Percentiles rank a stretch among this genome's conserved stretches.
phyloP scores from a whole-genome alignment of 2,797 vertebrate species.

The Semotilus atromaculatus region DNA sequence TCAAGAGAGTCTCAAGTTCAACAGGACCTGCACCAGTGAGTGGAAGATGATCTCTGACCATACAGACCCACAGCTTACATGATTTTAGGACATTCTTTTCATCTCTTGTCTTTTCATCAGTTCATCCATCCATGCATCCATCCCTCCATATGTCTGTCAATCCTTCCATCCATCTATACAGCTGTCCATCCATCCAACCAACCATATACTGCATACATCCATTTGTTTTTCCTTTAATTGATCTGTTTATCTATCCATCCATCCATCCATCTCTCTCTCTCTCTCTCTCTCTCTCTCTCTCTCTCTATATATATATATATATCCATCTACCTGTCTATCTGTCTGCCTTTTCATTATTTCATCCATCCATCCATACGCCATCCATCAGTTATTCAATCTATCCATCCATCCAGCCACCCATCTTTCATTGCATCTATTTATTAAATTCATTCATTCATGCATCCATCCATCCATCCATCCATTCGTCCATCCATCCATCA shows the following conservation, averaged over 20 bases:
- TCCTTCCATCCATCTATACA: not conserved
- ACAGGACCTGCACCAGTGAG: conserved; percentile 95
- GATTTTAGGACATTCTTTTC: not conserved
- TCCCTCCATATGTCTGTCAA: not conserved
- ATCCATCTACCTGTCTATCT: not conserved
- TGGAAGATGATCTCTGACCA: conserved; percentile 16
- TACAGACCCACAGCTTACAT: not conserved
- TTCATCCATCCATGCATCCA: not conserved
- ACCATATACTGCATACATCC: not conserved
- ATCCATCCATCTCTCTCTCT: too few relatives aligned
- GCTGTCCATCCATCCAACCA: not conserved
- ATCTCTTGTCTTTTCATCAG: not conserved
- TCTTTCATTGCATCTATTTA: too few relatives aligned
- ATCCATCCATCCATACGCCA: not conserved
- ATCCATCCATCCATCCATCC: not conserved
- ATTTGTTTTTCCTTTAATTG: not conserved
- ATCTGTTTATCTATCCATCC: not conserved
- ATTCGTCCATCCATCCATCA: not conserved
- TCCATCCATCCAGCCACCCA: not conserved
- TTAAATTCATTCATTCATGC: not conserved
- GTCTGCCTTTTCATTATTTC: not conserved
- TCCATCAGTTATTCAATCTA: not conserved
- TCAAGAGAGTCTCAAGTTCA: conserved; percentile 88
- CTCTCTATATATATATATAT: too few relatives aligned
- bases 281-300: too few relatives aligned